Base-by-base conservation (phyloP, 2,113 vertebrate genomes). In the Etheostoma cragini region DNA sequence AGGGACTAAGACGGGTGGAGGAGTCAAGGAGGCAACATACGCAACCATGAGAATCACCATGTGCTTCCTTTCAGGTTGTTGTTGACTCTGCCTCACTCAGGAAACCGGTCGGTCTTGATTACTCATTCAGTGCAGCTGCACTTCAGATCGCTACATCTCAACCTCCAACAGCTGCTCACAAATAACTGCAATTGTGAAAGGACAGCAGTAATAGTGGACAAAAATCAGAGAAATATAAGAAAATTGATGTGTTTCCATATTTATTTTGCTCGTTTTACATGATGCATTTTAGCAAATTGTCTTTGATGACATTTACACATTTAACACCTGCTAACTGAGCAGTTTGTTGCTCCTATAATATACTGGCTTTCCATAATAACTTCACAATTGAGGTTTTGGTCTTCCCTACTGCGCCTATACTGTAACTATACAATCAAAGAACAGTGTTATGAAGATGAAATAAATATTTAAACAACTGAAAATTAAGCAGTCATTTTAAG, bases 221-320 rank as follows among this genome's bases (percentile, higher is more conserved):
- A 42, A 61, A 58, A 80, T 5, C 63, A 69, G n/a, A 67, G 15
- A 78, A 75, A 82, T 52, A 8, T 61, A 58, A 72, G 65, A 82
- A 88, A 87, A 88, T 67, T 78, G 78, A 87, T 38, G 22, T 78
- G 88, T 91, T 88, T 93, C 84, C 86, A 91, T 94, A 84, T 95
- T 95, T 95, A 94, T 95, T 95, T 90, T 78, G 77, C 89, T 89
- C 33, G 42, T 93, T 92, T 91, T 93, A 95, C 92, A 93, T 90
- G 50, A 91, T 87, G 90, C 80, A 89, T 90, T 80, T 94, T 83
- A 90, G 84, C 81, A 88, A 90, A 90, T 86, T 87, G 85, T 86
- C 84, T 81, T 79, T 77, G 92, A 91, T 71, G 91, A 94, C 92
- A 91, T 92, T 88, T 88, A 93, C 84, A 94, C 92, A 91, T 86